These are phyloP conservation scores for Nothoprocta perdicaria DNA, from an alignment of 2,113 vertebrate species.

Conservation along the genomic window DNA sequence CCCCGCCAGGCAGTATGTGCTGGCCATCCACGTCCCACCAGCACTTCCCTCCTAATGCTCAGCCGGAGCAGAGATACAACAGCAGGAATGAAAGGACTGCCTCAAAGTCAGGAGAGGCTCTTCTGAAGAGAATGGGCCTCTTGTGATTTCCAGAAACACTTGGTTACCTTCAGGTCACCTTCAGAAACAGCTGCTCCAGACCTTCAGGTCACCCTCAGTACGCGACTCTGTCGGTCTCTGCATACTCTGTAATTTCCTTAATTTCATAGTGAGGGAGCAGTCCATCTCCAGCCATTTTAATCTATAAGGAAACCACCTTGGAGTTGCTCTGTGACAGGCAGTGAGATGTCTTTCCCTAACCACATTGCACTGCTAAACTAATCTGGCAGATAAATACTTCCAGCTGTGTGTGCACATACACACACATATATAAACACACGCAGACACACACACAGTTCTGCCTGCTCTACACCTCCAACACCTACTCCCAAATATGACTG, in stretches of 20 bases:
- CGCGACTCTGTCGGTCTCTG: neutral
- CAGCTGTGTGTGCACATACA: rapidly evolving
- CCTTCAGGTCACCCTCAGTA: neutral
- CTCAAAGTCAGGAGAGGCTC: neutral
- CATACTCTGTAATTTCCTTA: neutral
- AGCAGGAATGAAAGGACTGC: neutral
- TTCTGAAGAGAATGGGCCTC: neutral
- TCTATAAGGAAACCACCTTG: neutral
- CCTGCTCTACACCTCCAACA: neutral
- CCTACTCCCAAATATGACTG: neutral
- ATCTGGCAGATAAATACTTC: neutral
- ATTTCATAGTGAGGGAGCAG: neutral
- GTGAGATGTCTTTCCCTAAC: neutral
- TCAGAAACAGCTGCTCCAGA: neutral
- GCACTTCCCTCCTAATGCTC: neutral
- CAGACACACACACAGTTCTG: neutral
- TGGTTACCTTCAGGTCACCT: no score
- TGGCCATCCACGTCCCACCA: neutral
- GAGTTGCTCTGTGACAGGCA: neutral
- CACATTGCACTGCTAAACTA: neutral
- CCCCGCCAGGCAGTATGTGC: neutral
- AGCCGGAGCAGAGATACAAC: neutral
- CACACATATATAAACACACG: no score
- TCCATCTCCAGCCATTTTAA: conserved; percentile 1
- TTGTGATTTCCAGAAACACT: neutral